These are phyloP conservation scores for Neolamprologus hecqui DNA, from an alignment of 2,113 vertebrate species.

Conservation along the genomic window DNA sequence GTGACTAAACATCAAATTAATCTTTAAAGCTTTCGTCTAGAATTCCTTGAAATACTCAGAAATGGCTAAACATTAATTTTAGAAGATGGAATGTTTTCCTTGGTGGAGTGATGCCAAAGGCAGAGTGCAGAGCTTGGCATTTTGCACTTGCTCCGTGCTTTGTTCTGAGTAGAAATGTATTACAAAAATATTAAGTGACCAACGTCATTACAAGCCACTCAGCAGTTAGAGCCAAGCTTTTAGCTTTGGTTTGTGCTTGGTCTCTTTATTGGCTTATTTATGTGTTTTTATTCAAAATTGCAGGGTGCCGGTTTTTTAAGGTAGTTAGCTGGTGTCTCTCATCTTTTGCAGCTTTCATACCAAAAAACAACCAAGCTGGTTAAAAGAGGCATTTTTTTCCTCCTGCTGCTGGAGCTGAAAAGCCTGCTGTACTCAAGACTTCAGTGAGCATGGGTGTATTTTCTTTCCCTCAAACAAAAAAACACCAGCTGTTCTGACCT, in stretches of 20 bases:
- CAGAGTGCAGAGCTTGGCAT: background rate
- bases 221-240: background rate
- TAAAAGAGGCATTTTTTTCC: background rate
- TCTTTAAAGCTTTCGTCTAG: background rate
- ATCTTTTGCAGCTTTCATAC: background rate
- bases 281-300: background rate
- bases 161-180: background rate
- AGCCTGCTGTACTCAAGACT: background rate
- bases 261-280: background rate
- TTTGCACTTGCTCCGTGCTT: background rate
- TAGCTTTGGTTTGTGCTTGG: background rate
- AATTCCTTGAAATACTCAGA: background rate
- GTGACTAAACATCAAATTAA: background rate
- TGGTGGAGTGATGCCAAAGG: background rate
- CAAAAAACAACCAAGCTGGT: background rate
- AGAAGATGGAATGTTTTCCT: background rate
- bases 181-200: background rate
- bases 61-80: slow-evolving; percentile 5
- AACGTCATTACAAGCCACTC: background rate
- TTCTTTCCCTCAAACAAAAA: background rate
- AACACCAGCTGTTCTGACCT: background rate
- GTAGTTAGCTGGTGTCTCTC: background rate
- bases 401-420: background rate
- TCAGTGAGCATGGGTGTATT: background rate
- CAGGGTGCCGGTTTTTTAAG: background rate